Evolutionary conservation across 2,888 invertebrate genomes (phyloP), one percentile per base, ranked within the genome.

Genomic region (Temnothorax ravouxi): DNA sequence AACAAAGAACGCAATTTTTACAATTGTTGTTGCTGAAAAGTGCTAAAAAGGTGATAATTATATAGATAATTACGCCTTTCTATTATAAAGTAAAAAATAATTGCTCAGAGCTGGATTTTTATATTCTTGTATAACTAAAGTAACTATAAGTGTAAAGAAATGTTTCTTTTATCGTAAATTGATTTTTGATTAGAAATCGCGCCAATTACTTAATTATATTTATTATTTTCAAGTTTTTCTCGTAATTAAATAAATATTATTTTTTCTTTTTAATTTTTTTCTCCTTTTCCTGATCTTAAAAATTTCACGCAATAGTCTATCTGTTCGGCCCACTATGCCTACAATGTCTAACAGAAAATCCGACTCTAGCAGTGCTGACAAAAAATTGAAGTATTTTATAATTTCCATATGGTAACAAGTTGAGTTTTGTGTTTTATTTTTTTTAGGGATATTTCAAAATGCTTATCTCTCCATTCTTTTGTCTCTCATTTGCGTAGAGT

Each of bases 401-500:
- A 62, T 38, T 62, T 38, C n/a, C 9, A n/a, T 11, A 38, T 38
- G 2, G n/a, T 3, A 54, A 21, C 5, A 56, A 54, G 9, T 61
- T 38, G 8, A 38, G 38, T 62, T 38, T 62, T n/a, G 62, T n/a
- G n/a, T n/a, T 62, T 38, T 38, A n/a, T 38, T 38, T 62, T 9
- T 38, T 62, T 62, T 38, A 38, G 11, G 5, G 15, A 62, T 18
- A 34, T 38, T 11, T 38, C 9, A 38, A 62, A 29, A 62, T n/a
- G 2, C 6, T 62, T 62, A 62, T n/a, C 38, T 54, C 4, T 15
- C 6, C 15, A 69, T 69, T 34, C 18, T n/a, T 34, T 34, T 11
- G 5, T 69, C 38, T n/a, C 2, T 71, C 6, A 52, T 15, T 71
- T 54, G 69, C 6, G 52, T 71, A 38, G 69, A 71, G 9, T 38